Evolutionary conservation across 2,797 vertebrate species (phyloP), one percentile per base, ranked within the genome.

Genomic region (Gadopsis bispinosus): DNA sequence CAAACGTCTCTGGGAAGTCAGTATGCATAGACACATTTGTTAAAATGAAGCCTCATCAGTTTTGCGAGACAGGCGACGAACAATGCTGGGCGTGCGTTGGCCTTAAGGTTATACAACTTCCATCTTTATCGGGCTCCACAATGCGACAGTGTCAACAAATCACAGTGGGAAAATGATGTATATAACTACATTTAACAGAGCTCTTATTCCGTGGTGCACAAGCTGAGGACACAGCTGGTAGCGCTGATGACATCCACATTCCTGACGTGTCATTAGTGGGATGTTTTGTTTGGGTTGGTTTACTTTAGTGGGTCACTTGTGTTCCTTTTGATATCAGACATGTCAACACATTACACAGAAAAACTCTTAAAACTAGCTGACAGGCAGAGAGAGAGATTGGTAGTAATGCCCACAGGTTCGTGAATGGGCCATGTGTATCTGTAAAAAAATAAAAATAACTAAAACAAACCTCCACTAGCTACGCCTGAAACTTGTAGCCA

Each of bases 271-370:
- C 73, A 59, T 83, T 45, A 64, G 72, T 26, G 43, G 37, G 45
- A 58, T 58, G 78, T 75, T 74, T 69, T 81, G 73, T 69, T 50
- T 72, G 41, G 6, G 53, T 67, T 72, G 64, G 59, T 61, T 81
- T 63, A 70, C 77, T 83, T 84, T 73, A 71, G 68, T 73, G 68
- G 83, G 68, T 90, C 75, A 79, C 48, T 88, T 89, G 76, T 74
- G 70, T 81, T 68, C 45, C 45, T 76, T 55, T 59, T 41, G 62
- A 87, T 69, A 60, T 59, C 26, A 77, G 51, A 75, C 75, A 12
- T 26, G 26, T 26, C 86, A 79, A 19, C 68, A 69, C 12, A 68
- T 45, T 16, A 19, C 68, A 50, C n/a, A 22, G 43, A 33, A 10
- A 72, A 7, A 55, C 14, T 48, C 31, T 65, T 58, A 74, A 69